Percentiles rank a stretch among this genome's conserved stretches.
Conservation (phyloP, 2,888 invertebrate species). For the Eudasyphora cyanicolor region DNA sequence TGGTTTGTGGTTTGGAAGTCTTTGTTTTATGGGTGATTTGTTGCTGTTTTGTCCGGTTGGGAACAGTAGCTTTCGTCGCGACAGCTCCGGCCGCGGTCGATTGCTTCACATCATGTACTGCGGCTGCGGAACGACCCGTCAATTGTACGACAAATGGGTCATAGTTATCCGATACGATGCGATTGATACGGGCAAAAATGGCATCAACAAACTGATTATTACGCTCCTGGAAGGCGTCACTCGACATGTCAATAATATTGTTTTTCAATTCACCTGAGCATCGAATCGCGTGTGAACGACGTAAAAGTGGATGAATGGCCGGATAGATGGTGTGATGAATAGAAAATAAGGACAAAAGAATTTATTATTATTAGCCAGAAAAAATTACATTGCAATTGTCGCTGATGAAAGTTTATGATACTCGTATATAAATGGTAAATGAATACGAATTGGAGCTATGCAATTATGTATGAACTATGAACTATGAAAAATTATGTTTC, state of each 20-base stretch:
- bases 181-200: constrained; percentile 90
- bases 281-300: neutral
- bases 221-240: constrained; percentile 84
- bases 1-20: constrained; percentile 67
- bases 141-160: constrained; percentile 89
- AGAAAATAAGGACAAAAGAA: constrained; percentile 2
- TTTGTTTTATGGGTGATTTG: constrained; percentile 55
- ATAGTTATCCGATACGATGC: constrained; percentile 88
- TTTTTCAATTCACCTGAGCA: constrained; percentile 76
- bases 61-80: constrained; percentile 54
- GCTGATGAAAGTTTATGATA: neutral
- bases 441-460: neutral
- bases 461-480: neutral
- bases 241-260: constrained; percentile 78
- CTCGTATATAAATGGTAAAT: neutral
- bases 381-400: neutral
- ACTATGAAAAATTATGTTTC: too few relatives aligned
- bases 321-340: neutral
- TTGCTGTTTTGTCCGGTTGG: constrained; percentile 23
- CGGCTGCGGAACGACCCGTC: constrained; percentile 69
- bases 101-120: constrained; percentile 52
- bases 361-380: constrained; percentile 8
- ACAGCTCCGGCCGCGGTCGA: constrained; percentile 25
- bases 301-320: constrained; percentile 82
- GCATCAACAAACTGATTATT: constrained; percentile 93